Evolutionary conservation across 2,888 invertebrate genomes (phyloP).

Genomic region (Carterocephalus palaemon): DNA sequence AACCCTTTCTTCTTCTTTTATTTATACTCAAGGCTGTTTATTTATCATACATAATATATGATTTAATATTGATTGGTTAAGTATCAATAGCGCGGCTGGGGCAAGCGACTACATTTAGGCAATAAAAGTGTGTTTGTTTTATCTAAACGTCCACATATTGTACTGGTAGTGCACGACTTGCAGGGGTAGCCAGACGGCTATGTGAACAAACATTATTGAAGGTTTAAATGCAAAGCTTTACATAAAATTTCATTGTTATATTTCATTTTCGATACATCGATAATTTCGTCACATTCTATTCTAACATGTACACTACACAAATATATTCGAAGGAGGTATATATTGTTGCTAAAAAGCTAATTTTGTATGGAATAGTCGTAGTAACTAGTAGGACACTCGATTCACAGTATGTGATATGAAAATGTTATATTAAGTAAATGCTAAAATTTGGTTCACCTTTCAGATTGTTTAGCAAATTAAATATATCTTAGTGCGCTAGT

Average conservation of each 20-base stretch:
- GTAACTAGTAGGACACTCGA: no score
- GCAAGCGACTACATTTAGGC: slow-evolving; percentile 11
- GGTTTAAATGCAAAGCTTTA: slow-evolving; percentile 23
- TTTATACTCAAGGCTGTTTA: slow-evolving; percentile 10
- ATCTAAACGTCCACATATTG: slow-evolving; percentile 17
- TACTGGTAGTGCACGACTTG: slow-evolving; percentile 19
- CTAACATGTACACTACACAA: slow-evolving; percentile 13
- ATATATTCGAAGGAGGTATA: slow-evolving; percentile 18
- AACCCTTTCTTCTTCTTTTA: no score
- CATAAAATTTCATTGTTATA: slow-evolving; percentile 32
- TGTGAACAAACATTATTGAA: slow-evolving; percentile 17
- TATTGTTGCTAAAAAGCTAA: slow-evolving; percentile 30
- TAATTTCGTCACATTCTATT: slow-evolving; percentile 27
- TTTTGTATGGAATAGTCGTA: no score
- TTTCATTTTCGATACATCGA: slow-evolving; percentile 22
- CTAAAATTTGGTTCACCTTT: slow-evolving; percentile 16
- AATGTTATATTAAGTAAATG: no score
- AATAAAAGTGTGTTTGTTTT: slow-evolving; percentile 1
- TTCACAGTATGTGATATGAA: no score
- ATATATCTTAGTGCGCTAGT: slow-evolving; percentile 54
- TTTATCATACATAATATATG: not conserved
- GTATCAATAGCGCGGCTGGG: slow-evolving; percentile 5
- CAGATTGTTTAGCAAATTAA: slow-evolving; percentile 51
- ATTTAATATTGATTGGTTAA: not conserved
- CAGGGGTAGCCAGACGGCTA: slow-evolving; percentile 15